A percentile compares a stretch with the other conserved stretches of the same genome.
These are phyloP conservation scores for Acanthurus leucopareius DNA, from an alignment of 2,797 vertebrate genomes.

Conservation along the genomic window DNA sequence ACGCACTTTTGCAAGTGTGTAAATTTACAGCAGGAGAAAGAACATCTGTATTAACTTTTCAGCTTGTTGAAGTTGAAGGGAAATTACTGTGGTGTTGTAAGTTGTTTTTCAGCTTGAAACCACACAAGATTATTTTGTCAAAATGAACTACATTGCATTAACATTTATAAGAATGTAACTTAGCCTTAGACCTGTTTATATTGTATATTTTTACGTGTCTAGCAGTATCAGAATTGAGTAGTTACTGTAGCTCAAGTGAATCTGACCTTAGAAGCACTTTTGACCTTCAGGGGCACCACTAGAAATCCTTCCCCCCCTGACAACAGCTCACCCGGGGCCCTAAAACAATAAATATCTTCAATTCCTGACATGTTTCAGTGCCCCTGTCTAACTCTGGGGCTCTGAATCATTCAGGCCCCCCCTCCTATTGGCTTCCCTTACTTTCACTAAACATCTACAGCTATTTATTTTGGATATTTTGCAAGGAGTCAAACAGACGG, in stretches of 20 bases:
- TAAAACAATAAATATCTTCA: slow-evolving; percentile 60
- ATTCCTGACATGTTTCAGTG: slow-evolving; percentile 55
- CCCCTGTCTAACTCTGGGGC: slow-evolving; percentile 34
- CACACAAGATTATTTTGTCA: not conserved
- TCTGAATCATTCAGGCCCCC: slow-evolving; percentile 18
- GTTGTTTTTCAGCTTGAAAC: not conserved
- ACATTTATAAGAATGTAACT: not conserved
- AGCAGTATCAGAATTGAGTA: not conserved
- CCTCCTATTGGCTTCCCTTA: not conserved
- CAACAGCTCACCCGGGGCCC: slow-evolving; percentile 27
- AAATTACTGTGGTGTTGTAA: too few species aligned
- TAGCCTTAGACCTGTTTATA: not conserved
- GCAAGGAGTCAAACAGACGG: not conserved
- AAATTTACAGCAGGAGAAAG: too few species aligned
- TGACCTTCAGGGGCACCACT: slow-evolving; percentile 19
- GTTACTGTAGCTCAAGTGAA: slow-evolving; percentile 18
- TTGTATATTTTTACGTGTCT: slow-evolving; percentile 1
- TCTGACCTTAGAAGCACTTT: slow-evolving; percentile 28
- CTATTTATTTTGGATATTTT: slow-evolving; percentile 9
- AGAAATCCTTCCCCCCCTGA: slow-evolving; percentile 29
- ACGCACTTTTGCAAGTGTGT: too few species aligned
- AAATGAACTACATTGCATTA: not conserved
- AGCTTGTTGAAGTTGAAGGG: too few species aligned
- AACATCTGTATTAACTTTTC: too few species aligned
- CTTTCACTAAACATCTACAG: not conserved